phyloP scores from a whole-genome alignment of 2,888 invertebrate genomes.

The Lacanobia oleracea region DNA sequence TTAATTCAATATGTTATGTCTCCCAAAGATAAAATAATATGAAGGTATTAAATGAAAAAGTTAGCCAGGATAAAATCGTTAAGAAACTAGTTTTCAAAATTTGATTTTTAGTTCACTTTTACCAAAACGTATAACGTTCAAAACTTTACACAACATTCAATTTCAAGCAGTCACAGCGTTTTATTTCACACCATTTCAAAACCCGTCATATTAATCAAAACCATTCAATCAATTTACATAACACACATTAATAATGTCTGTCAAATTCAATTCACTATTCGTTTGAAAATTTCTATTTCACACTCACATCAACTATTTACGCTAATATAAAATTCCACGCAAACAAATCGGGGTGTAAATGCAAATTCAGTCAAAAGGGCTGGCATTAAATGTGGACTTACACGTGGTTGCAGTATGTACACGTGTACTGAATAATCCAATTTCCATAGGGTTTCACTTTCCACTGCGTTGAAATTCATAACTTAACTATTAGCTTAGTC shows the following conservation, averaged over 20 bases:
- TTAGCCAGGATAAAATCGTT: no score
- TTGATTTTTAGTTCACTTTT: no score
- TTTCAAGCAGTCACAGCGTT: no score
- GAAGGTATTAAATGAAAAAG: no score
- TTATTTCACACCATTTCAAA: background rate
- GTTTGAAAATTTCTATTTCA: constrained; percentile 49
- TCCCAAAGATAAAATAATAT: no score
- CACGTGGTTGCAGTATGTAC: constrained; percentile 32
- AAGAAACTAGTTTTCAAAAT: no score
- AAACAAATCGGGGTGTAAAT: constrained; percentile 54
- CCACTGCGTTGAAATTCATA: constrained; percentile 41
- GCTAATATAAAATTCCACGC: constrained; percentile 49
- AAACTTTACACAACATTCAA: background rate
- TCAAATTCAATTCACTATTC: constrained; percentile 33
- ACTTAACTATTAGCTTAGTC: constrained; percentile 27
- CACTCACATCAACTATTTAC: constrained; percentile 47
- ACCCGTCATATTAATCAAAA: background rate
- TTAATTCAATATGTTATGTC: background rate
- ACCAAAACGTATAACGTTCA: background rate
- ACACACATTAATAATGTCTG: constrained; percentile 9
- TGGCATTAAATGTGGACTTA: constrained; percentile 42
- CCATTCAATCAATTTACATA: constrained; percentile 22
- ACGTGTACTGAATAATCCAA: constrained; percentile 58
- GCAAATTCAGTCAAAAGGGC: constrained; percentile 50
- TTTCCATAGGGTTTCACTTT: constrained; percentile 63